phyloP scores from a whole-genome alignment of 23 tunicate genomes.

The Halocynthia aurantium region DNA sequence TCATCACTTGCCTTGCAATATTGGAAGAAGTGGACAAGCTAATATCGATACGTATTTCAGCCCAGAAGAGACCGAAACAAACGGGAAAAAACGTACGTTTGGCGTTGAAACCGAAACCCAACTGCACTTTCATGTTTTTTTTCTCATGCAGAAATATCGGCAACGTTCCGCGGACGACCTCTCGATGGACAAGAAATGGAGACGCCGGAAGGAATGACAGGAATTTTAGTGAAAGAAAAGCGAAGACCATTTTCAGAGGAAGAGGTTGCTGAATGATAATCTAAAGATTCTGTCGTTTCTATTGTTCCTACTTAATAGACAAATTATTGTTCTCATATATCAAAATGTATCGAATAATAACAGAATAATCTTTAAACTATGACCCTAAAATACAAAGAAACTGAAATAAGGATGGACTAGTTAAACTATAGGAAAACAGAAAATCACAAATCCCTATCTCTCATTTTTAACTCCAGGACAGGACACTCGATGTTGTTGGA shows the following conservation, averaged over 20 bases:
- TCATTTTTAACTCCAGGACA: constrained; percentile 12
- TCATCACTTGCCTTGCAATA: constrained; percentile 82
- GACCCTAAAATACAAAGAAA: too few species aligned
- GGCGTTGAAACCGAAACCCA: neutral
- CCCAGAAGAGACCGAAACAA: constrained; percentile 9
- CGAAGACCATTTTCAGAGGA: constrained; percentile 59
- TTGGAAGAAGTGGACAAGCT: constrained; percentile 48
- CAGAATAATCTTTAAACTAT: neutral
- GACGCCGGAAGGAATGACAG: constrained; percentile 52
- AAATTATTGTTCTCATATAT: too few species aligned
- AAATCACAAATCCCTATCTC: neutral
- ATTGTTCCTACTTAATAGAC: too few species aligned
- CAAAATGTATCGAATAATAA: neutral
- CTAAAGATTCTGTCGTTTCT: too few species aligned
- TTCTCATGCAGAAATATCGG: neutral
- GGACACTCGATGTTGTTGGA: constrained; percentile 33
- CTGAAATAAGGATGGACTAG: neutral
- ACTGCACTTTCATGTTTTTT: neutral
- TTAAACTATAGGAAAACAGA: too few species aligned
- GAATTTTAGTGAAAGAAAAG: constrained; percentile 45
- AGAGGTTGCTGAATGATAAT: constrained; percentile 6
- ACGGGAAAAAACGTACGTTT: constrained; percentile 1
- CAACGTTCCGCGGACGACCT: constrained; percentile 80
- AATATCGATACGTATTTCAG: constrained; percentile 50
- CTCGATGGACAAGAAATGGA: constrained; percentile 60